phyloP scores from a whole-genome alignment of 1,140 invertebrate species.

The Danaus melanippus region DNA sequence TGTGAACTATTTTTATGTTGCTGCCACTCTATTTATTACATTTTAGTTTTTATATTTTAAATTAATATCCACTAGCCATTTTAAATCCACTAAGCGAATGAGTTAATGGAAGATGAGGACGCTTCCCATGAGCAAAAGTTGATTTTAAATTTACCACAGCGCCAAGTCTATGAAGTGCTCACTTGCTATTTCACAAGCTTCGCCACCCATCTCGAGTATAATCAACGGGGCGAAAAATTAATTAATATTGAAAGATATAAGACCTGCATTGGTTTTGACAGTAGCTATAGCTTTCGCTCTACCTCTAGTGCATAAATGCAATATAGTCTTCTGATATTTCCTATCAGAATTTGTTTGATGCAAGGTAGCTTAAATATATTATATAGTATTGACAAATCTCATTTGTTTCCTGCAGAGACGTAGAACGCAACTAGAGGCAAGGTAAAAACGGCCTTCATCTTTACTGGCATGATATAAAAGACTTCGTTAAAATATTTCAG shows the following conservation, averaged over 20 bases:
- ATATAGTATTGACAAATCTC: slow-evolving; percentile 21
- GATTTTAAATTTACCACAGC: slow-evolving; percentile 47
- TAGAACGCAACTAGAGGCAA: slow-evolving; percentile 23
- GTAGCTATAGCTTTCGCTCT: slow-evolving; percentile 23
- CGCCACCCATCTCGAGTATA: slow-evolving; percentile 30
- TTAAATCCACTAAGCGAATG: slow-evolving; percentile 62
- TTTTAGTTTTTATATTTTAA: slow-evolving; percentile 64
- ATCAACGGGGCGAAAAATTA: slow-evolving; percentile 18
- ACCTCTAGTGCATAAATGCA: slow-evolving; percentile 24
- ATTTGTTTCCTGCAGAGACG: slow-evolving; percentile 24
- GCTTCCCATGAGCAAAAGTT: slow-evolving; percentile 61
- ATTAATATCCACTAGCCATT: slow-evolving; percentile 64
- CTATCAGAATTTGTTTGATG: slow-evolving; percentile 21
- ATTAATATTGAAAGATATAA: slow-evolving; percentile 16
- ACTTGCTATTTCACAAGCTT: slow-evolving; percentile 57
- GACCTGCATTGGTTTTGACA: slow-evolving; percentile 20
- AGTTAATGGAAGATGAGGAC: slow-evolving; percentile 65
- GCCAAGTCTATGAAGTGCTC: slow-evolving; percentile 42
- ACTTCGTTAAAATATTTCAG: not conserved
- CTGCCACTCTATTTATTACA: slow-evolving; percentile 65
- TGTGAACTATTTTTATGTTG: slow-evolving; percentile 71
- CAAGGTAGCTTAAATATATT: slow-evolving; percentile 22
- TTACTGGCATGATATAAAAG: slow-evolving; percentile 17
- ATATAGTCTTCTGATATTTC: slow-evolving; percentile 20
- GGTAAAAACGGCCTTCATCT: slow-evolving; percentile 19